phyloP scores from a whole-genome alignment of 1,140 invertebrate genomes.

The Hylyphantes graminicola region DNA sequence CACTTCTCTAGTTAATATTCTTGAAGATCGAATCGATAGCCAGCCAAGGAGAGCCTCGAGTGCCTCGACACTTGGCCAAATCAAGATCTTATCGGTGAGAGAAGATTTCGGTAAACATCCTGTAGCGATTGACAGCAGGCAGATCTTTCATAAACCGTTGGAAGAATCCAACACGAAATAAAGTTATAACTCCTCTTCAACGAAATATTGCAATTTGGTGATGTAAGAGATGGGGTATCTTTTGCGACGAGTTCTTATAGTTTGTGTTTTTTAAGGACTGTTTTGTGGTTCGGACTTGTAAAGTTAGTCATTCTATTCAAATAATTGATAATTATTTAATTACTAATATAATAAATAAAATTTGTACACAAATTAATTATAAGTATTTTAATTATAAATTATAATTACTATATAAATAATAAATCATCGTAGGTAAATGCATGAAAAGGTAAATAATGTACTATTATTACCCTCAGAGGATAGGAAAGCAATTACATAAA shows the following conservation, averaged over 20 bases:
- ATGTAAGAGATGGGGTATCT: not conserved
- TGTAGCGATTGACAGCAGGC: constrained; percentile 16
- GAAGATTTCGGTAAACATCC: constrained; percentile 22
- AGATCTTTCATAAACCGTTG: constrained; percentile 18
- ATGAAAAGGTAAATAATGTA: too few relatives aligned
- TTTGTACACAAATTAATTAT: too few relatives aligned
- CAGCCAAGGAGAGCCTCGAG: not conserved
- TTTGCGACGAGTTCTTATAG: not conserved
- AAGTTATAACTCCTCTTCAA: constrained; percentile 15
- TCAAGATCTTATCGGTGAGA: constrained; percentile 14
- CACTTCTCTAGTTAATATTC: not conserved
- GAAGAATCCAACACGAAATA: constrained; percentile 21
- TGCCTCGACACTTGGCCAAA: constrained; percentile 24
- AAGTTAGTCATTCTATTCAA: too few relatives aligned
- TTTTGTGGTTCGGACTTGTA: too few relatives aligned
- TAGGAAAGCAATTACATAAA: too few relatives aligned
- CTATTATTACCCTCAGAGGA: too few relatives aligned
- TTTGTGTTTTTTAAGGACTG: too few relatives aligned
- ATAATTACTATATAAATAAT: too few relatives aligned
- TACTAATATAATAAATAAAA: too few relatives aligned
- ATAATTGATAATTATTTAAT: too few relatives aligned
- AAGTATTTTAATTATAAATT: too few relatives aligned
- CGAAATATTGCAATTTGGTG: constrained; percentile 13
- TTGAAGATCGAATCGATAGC: constrained; percentile 1
- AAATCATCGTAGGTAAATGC: too few relatives aligned